Conservation (phyloP, 2,797 vertebrate genomes). For the Gymnocypris eckloni region DNA sequence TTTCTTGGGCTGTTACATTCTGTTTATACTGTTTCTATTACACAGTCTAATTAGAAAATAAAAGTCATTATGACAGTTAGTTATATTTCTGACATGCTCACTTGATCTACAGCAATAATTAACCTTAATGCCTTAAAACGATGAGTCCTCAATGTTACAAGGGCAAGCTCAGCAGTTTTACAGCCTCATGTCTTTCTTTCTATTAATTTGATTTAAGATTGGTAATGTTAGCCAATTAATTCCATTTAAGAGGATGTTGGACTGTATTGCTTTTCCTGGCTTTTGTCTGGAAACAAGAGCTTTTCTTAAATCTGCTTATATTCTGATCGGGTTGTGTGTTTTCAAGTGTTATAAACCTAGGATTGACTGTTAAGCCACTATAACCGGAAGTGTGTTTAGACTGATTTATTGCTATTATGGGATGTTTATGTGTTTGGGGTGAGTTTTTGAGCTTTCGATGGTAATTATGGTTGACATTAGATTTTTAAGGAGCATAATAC, state of each 20-base stretch:
- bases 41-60: neutral
- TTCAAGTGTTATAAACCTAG: slow-evolving; percentile 14
- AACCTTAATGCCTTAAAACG: slow-evolving; percentile 22
- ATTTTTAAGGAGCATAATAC: neutral
- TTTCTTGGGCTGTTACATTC: neutral
- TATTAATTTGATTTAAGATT: slow-evolving; percentile 17
- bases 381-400: neutral
- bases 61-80: neutral
- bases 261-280: slow-evolving; percentile 4
- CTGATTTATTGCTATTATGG: neutral
- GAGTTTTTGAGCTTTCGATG: neutral
- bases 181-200: neutral
- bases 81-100: neutral
- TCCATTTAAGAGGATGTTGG: slow-evolving; percentile 46
- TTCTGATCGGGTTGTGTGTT: slow-evolving; percentile 31
- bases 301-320: slow-evolving; percentile 49
- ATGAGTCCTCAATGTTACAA: slow-evolving; percentile 12
- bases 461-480: neutral
- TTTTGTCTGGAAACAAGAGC: slow-evolving; percentile 18
- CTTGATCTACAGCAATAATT: slow-evolving; percentile 35
- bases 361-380: slow-evolving; percentile 11
- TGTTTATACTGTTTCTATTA: neutral
- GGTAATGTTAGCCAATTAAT: slow-evolving; percentile 40
- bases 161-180: slow-evolving; percentile 23
- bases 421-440: neutral